phyloP scores from a whole-genome alignment of 2,888 invertebrate genomes.

The Tanaodytes sp. region DNA sequence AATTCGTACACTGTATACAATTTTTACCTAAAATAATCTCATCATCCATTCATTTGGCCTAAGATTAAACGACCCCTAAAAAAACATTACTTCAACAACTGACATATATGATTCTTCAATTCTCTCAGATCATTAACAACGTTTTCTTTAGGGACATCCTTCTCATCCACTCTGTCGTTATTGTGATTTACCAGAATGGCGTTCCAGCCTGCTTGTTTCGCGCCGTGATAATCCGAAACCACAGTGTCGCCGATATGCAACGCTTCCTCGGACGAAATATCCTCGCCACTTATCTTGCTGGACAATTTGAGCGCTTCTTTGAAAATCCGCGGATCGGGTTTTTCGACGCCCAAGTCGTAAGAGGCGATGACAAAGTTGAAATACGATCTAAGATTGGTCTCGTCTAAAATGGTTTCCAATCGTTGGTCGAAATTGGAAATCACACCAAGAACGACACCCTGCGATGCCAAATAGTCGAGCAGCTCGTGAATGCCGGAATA shows the following conservation, averaged over 20 bases:
- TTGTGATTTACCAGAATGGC: conserved; percentile 74
- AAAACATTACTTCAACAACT: conserved; percentile 21
- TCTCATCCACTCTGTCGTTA: conserved; percentile 39
- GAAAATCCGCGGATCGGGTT: conserved; percentile 85
- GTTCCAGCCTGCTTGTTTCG: conserved; percentile 84
- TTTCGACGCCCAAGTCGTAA: conserved; percentile 81
- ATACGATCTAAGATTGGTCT: conserved; percentile 79
- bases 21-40: too few species aligned
- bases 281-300: too few species aligned
- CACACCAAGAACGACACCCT: conserved; percentile 78
- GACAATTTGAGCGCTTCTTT: conserved; percentile 74
- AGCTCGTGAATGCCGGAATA: conserved; percentile 79
- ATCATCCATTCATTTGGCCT: not conserved
- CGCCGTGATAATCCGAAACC: conserved; percentile 84
- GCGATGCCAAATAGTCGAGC: conserved; percentile 76
- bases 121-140: conserved; percentile 60
- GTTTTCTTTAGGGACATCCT: conserved; percentile 50
- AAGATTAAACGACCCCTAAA: too few species aligned
- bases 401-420: conserved; percentile 79
- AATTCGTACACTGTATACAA: too few species aligned
- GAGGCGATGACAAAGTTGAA: conserved; percentile 89
- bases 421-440: conserved; percentile 93
- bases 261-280: conserved; percentile 76
- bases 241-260: conserved; percentile 89
- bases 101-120: conserved; percentile 59